Evolutionary conservation across 2,797 vertebrate genomes (phyloP).

Genomic region (Neopelma chrysocephalum): DNA sequence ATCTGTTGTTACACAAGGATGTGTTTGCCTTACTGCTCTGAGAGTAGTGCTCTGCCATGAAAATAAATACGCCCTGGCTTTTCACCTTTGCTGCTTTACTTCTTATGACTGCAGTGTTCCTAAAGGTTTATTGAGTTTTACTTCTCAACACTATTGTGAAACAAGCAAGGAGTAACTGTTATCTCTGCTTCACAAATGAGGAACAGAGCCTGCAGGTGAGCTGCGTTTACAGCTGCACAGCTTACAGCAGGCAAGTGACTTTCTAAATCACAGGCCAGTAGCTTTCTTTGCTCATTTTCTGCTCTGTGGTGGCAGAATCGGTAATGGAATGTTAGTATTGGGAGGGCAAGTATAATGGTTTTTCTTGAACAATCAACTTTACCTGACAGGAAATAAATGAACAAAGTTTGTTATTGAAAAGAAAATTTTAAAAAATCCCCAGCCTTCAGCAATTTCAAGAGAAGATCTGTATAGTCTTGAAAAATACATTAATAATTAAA

Average conservation of each 20-base stretch:
- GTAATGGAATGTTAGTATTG: not conserved
- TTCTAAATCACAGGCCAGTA: not conserved
- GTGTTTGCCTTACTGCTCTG: not conserved
- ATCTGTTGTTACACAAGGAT: not conserved
- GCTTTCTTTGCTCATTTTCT: not conserved
- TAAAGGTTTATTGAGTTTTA: not conserved
- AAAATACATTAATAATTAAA: not conserved
- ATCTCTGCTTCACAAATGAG: not conserved
- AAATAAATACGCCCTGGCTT: constrained; percentile 14
- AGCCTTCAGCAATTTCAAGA: not conserved
- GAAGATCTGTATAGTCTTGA: not conserved
- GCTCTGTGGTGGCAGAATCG: not conserved
- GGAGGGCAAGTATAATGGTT: not conserved
- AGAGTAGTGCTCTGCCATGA: not conserved
- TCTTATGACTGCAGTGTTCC: not conserved
- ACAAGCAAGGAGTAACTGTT: not conserved
- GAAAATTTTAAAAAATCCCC: not conserved
- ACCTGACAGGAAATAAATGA: not conserved
- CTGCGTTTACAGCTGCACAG: not conserved
- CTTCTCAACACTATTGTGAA: not conserved
- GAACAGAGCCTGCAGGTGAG: not conserved
- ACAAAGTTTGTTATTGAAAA: not conserved
- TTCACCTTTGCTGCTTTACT: not conserved
- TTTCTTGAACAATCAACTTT: not conserved
- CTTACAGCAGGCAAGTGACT: not conserved